Evolutionary conservation across 2,113 vertebrate genomes (phyloP), one percentile per base, ranked within the genome.

Genomic region (sheep (Ovis aries)): DNA sequence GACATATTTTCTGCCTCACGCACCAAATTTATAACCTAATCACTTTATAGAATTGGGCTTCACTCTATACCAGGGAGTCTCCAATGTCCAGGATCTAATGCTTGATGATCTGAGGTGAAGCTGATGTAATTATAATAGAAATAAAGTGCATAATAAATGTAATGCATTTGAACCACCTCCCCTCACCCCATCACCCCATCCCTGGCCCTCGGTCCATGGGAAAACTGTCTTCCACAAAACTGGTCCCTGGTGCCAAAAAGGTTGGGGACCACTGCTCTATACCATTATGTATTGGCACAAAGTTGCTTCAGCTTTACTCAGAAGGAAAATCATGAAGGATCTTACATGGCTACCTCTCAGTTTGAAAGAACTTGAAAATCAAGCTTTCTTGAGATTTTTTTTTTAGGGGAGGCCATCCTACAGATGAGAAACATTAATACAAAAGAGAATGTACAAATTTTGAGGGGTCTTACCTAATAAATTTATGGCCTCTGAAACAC

Each of bases 1-100:
- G 64, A 93, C 60, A 50, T 91, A 91, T 89, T 91, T 81, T 95
- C 96, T 93, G 57, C 50, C 78, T 97, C 15, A 7, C 23, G 12
- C 33, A 82, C 23, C 48, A 50, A 92, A 10, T 78, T 87, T 93
- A 80, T 33, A 93, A 94, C 27, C 25, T 59, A 78, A 97, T 97
- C 8, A 1, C 53, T 17, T 62, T 45, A 57, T 62, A 82, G 82
- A 50, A 59, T 84, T 55, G 13, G 5, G 10, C 16, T 64, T 95
- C 36, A 5, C 57, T 82, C 21, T n/a, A 3, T 71, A 67, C 27
- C 21, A 29, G 23, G 40, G 71, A 40, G 3, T 77, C 71, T 77
- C 40, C 71, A 77, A 27, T 13, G 3, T 77, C 23, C 6, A 43
- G 40, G 40, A 77, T 27, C 36, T 43, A 77, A 43, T 14, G 71